phyloP scores from a whole-genome alignment of 2,113 vertebrate genomes.

The Columbina picui region DNA sequence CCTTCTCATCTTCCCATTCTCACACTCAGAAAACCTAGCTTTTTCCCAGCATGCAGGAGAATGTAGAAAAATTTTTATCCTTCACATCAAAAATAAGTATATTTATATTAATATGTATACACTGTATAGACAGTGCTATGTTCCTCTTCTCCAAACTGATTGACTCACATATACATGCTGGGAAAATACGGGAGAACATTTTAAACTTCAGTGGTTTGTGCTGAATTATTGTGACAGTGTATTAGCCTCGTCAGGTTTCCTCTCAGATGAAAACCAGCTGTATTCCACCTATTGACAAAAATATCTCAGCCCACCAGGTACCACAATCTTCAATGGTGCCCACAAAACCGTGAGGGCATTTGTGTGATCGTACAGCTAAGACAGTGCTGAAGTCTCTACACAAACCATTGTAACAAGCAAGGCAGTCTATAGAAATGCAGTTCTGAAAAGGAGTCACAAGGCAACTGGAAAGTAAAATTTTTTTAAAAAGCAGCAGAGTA shows the following conservation, averaged over 20 bases:
- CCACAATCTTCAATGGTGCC: slow-evolving; percentile 76
- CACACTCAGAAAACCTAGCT: neutral
- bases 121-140: neutral
- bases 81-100: neutral
- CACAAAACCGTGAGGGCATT: slow-evolving; percentile 83
- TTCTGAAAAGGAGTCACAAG: slow-evolving; percentile 71
- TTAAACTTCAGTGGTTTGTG: slow-evolving; percentile 37
- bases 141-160: neutral
- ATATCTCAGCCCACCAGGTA: slow-evolving; percentile 77
- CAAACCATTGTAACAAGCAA: slow-evolving; percentile 84
- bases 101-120: neutral
- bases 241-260: slow-evolving; percentile 64
- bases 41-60: neutral
- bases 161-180: neutral
- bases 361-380: slow-evolving; percentile 83
- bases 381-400: slow-evolving; percentile 82
- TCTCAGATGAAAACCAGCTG: slow-evolving; percentile 82
- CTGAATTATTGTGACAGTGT: slow-evolving; percentile 66
- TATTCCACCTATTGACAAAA: slow-evolving; percentile 77
- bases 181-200: slow-evolving; percentile 32
- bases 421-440: slow-evolving; percentile 74
- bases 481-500: neutral
- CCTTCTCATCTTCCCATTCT: neutral
- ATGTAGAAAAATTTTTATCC: neutral
- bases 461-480: slow-evolving; percentile 41